Base-by-base conservation (phyloP, 1,140 invertebrate species). In the Paraescarpia echinospica region DNA sequence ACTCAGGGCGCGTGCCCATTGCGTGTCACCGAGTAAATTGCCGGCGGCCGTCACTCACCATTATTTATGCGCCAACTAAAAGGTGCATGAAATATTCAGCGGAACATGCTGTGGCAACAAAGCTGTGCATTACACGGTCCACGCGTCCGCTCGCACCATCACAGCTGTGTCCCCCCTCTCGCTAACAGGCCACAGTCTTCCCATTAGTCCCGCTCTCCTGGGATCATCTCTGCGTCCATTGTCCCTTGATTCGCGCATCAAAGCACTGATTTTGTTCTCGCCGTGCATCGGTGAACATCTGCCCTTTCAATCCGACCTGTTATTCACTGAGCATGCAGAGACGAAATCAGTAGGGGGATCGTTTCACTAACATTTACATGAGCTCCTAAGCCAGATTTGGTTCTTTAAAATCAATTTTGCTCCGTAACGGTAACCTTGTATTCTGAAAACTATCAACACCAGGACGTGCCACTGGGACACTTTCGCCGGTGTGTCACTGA, bases 71-170 rank as follows among this genome's bases (percentile, higher is more conserved):
- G 22, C 59, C 59, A 77, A 77, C 59, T 77, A 77, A 77, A 77
- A 77, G 59, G 59, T 77, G 59, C 59, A 77, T 77, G 59, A 77
- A 77, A 77, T 77, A 77, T 77, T 77, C 59, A 77, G 59, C 59
- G 59, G 59, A 77, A 77, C 59, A 77, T 77, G 59, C 59, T 18
- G 59, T 18, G 59, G 59, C 59, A 77, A 77, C 59, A 77, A 77
- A 77, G 59, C 59, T 77, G 59, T 2, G 59, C 59, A 77, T 77
- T 77, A 77, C 59, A 77, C 27, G 59, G 8, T 77, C 59, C 59
- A 77, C 27, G 59, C 59, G 22, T 31, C 22, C 59, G 59, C 59
- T 77, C 59, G 27, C 59, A 77, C 59, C 59, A 77, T 77, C 59
- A 18, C 59, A 77, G 59, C 59, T 77, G 59, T 77, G 59, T n/a